Percentiles rank a stretch among this genome's conserved stretches.
These are phyloP conservation scores for Agrypnia vestita DNA, from an alignment of 1,140 invertebrate genomes.

Conservation along the genomic window DNA sequence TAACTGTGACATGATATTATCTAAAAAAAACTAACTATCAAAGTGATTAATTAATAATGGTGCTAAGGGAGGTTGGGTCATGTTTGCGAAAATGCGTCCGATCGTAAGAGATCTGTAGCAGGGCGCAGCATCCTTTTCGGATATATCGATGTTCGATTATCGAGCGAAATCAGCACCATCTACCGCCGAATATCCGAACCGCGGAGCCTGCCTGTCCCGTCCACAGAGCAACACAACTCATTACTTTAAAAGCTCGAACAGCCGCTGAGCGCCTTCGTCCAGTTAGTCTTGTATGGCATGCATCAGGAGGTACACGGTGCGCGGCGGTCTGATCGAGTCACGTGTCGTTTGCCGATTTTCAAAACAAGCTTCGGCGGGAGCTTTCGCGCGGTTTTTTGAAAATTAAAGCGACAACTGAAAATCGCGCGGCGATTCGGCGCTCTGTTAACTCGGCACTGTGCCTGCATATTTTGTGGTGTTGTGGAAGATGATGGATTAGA, in stretches of 20 bases:
- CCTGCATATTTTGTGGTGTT: not conserved
- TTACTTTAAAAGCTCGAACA: conserved; percentile 22
- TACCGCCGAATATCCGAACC: conserved; percentile 1
- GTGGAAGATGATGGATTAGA: not conserved
- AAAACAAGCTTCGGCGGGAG: conserved; percentile 28
- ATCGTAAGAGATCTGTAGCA: no score
- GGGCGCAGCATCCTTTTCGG: no score
- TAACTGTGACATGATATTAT: no score
- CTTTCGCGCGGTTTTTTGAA: conserved; percentile 26
- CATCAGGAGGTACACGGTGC: not conserved
- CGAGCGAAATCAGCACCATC: not conserved
- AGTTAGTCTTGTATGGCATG: conserved; percentile 14
- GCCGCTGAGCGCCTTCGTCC: not conserved
- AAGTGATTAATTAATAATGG: no score
- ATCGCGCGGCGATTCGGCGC: no score
- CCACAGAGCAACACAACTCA: conserved; percentile 9
- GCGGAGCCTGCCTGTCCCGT: not conserved
- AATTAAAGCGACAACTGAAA: no score
- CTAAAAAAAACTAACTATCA: no score
- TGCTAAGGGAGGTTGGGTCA: no score
- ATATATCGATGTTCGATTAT: not conserved
- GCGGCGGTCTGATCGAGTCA: no score
- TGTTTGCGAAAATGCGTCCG: no score
- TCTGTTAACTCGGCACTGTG: not conserved
- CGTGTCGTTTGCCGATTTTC: conserved; percentile 22